These are phyloP conservation scores for Ethmia dodecea DNA, from an alignment of 2,888 invertebrate species.

Conservation along the genomic window DNA sequence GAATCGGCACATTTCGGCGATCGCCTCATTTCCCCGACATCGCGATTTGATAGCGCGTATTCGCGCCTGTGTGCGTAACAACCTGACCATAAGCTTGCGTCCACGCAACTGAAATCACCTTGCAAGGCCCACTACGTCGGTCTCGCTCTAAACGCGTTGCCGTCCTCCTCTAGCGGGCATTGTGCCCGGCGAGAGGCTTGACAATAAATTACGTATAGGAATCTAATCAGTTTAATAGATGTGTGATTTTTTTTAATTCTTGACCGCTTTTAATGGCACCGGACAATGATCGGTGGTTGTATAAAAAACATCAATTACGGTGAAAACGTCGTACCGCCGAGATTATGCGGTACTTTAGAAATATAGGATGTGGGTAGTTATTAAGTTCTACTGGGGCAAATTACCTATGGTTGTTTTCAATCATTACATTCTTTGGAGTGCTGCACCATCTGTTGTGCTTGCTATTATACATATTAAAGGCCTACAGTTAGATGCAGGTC, in stretches of 20 bases:
- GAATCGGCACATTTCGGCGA: constrained; percentile 21
- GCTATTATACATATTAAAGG: too few relatives aligned
- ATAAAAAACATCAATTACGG: constrained; percentile 23
- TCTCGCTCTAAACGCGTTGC: constrained; percentile 53
- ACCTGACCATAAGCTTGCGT: constrained; percentile 70
- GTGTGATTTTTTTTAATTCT: constrained; percentile 60
- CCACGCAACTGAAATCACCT: constrained; percentile 76
- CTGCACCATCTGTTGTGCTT: too few relatives aligned
- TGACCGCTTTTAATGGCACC: constrained; percentile 41
- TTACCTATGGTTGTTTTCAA: background rate
- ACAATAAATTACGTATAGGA: constrained; percentile 76
- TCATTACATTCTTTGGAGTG: background rate
- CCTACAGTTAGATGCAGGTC: too few relatives aligned
- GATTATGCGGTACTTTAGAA: constrained; percentile 11
- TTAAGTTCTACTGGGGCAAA: constrained; percentile 5
- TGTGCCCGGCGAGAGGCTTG: constrained; percentile 62
- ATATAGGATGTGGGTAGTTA: constrained; percentile 8
- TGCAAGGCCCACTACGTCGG: constrained; percentile 71
- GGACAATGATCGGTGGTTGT: constrained; percentile 15
- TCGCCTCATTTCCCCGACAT: constrained; percentile 46
- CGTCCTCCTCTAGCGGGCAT: constrained; percentile 67
- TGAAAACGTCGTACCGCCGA: constrained; percentile 14
- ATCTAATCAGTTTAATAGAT: constrained; percentile 76
- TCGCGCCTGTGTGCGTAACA: constrained; percentile 58
- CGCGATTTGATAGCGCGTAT: constrained; percentile 37